Base-by-base conservation (phyloP, 1,140 invertebrate species). In the Berghia stephanieae region DNA sequence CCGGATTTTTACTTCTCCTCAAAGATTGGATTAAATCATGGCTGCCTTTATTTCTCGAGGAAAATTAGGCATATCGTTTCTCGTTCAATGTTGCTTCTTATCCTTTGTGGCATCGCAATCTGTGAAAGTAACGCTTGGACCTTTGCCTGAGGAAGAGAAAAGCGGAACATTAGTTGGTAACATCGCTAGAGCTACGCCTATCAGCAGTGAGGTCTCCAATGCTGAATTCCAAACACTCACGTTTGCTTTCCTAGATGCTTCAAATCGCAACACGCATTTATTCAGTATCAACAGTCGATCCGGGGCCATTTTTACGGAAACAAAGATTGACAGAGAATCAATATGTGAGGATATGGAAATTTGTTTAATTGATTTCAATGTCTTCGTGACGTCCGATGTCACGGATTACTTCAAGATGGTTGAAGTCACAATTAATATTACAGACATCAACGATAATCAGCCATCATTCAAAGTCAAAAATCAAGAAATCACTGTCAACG, bases 341-440 rank as follows among this genome's bases (percentile, higher is more conserved):
- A 40, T 79, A 6, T 82, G 81, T 63, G 74, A 75, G 24, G 72
- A 71, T 38, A 93, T 92, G 0, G 86, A 97, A 0, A 90, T 91
- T 6, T 91, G 92, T 57, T 85, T 91, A 0, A 87, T 97, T n/a
- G 95, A 97, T 86, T 95, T 93, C 83, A 96, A 98, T 88, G 89
- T 94, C 13, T 91, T 92, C 57, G 78, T 96, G 79, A 96, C 95
- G 86, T 93, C 93, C 66, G 84, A 98, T 5, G 92, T 96, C 3
- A 90, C 97, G 0, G 92, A 92, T 83, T 96, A 95, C 43, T 91
- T 91, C 10, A 93, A 94, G 0, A 93, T 94, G 16, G 93, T 95
- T 0, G 97, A 96, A 0, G 94, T 93, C 1, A 91, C 93, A 34
- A 92, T 98, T 43, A 88, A 93, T 1, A 91, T 98, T 0, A 92